Percentiles rank a stretch among this genome's conserved stretches.
Evolutionary conservation across 2,113 vertebrate species (phyloP).

Genomic region (Caracal caracal): DNA sequence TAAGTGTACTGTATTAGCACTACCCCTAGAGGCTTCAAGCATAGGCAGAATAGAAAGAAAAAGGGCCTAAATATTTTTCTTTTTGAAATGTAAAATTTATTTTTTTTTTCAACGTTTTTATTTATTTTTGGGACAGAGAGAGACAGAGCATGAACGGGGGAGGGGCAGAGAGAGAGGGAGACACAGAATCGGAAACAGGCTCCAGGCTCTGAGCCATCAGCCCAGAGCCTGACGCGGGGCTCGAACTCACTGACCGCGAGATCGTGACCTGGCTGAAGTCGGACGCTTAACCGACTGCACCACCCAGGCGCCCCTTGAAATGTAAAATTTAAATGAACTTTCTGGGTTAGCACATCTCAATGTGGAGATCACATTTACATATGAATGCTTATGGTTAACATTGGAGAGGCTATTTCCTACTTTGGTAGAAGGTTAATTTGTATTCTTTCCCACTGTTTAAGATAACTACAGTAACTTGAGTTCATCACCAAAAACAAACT

Average conservation of each 20-base stretch:
- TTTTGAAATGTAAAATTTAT: background rate
- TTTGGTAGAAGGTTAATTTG: background rate
- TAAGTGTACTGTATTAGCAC: background rate
- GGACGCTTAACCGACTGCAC: too few species aligned
- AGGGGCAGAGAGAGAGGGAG: too few species aligned
- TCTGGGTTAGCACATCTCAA: background rate
- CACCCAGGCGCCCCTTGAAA: too few species aligned
- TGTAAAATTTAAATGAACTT: background rate
- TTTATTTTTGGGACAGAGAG: too few species aligned
- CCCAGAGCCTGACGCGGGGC: too few species aligned
- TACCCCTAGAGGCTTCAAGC: background rate
- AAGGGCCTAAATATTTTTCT: background rate
- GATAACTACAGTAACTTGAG: background rate
- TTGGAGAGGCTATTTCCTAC: background rate
- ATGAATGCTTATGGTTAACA: background rate
- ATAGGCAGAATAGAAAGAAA: background rate
- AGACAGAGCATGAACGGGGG: too few species aligned
- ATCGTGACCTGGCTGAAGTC: too few species aligned
- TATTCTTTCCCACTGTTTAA: background rate
- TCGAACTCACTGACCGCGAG: too few species aligned
- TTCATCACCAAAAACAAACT: background rate
- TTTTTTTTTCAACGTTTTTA: too few species aligned
- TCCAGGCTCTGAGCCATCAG: too few species aligned
- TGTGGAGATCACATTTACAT: background rate
- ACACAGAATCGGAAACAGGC: too few species aligned